These are phyloP conservation scores for Scaptomyza flava DNA, from an alignment of 2,888 invertebrate species.

Conservation along the genomic window DNA sequence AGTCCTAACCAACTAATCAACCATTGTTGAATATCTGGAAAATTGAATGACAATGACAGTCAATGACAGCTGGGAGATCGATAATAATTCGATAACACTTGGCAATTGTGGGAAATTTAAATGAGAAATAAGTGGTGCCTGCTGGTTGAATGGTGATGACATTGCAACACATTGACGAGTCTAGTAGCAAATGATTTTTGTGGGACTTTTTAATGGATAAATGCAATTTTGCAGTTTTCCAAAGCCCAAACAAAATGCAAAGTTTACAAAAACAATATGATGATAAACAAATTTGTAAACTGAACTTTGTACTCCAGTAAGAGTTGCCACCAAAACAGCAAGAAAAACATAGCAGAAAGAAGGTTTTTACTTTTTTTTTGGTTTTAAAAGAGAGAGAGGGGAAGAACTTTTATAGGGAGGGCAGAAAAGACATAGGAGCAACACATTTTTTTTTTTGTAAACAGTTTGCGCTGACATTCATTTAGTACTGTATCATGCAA, in stretches of 20 bases:
- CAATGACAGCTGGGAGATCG: not conserved
- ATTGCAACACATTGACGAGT: too few species aligned
- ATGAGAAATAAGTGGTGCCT: not conserved
- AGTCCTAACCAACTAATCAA: not conserved
- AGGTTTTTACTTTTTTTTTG: too few species aligned
- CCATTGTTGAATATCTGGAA: not conserved
- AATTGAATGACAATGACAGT: not conserved
- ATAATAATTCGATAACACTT: not conserved
- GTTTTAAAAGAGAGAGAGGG: too few species aligned
- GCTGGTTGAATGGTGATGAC: not conserved
- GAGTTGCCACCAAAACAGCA: not conserved
- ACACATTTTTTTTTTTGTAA: conserved; percentile 13
- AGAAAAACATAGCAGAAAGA: not conserved
- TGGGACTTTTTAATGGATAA: not conserved
- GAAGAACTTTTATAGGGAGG: too few species aligned
- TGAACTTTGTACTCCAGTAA: not conserved
- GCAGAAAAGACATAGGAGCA: not conserved
- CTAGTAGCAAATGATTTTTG: not conserved
- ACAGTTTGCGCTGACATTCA: conserved; percentile 12
- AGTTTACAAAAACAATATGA: too few species aligned
- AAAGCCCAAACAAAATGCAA: not conserved
- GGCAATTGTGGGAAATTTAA: not conserved
- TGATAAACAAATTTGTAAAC: not conserved
- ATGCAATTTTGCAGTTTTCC: not conserved
- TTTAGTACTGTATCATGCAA: too few species aligned